Evolutionary conservation across 1,140 invertebrate genomes (phyloP).

Genomic region (Lepidurus packardi): DNA sequence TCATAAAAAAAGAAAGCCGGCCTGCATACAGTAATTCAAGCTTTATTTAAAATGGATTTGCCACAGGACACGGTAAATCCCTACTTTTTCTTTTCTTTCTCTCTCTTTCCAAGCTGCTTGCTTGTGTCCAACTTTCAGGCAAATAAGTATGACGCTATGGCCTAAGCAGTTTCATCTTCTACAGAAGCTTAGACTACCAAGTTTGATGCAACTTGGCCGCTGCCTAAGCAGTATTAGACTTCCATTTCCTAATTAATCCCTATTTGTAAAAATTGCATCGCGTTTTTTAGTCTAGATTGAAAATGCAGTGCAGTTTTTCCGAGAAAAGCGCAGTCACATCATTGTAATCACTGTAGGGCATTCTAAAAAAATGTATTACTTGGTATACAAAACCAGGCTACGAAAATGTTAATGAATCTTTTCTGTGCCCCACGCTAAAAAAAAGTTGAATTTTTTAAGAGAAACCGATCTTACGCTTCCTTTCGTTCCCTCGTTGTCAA

Average conservation of each 20-base stretch:
- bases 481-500: background rate
- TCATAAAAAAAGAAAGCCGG: background rate
- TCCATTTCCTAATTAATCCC: too few relatives aligned
- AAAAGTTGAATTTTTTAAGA: background rate
- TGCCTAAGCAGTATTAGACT: too few relatives aligned
- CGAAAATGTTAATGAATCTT: background rate
- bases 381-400: background rate
- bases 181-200: too few relatives aligned
- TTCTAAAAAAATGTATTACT: background rate
- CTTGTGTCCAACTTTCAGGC: background rate
- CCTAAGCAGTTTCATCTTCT: too few relatives aligned
- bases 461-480: background rate
- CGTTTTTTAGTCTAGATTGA: too few relatives aligned
- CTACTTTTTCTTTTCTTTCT: background rate
- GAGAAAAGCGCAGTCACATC: too few relatives aligned
- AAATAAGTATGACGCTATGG: background rate
- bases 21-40: background rate
- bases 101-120: background rate
- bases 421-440: background rate
- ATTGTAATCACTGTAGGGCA: too few relatives aligned
- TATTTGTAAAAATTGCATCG: too few relatives aligned
- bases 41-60: background rate
- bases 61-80: background rate
- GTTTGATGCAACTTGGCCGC: too few relatives aligned
- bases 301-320: too few relatives aligned